These are phyloP conservation scores for Catocala sponsa DNA, from an alignment of 2,888 invertebrate species.

Conservation along the genomic window DNA sequence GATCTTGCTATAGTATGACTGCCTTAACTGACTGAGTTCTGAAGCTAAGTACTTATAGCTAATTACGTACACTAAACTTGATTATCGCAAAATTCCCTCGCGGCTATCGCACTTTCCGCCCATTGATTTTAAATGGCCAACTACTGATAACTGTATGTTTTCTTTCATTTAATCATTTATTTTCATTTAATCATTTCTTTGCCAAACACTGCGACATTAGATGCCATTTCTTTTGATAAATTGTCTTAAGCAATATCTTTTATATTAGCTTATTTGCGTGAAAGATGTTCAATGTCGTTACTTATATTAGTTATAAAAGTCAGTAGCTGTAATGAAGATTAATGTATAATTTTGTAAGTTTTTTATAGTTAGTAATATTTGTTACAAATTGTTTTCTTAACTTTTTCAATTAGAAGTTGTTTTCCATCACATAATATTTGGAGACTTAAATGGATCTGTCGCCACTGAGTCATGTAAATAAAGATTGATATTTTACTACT, in stretches of 20 bases:
- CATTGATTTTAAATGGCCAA: not conserved
- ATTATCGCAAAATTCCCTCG: not conserved
- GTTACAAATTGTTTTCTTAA: slow-evolving; percentile 37
- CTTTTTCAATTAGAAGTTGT: slow-evolving; percentile 38
- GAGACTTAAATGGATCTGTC: slow-evolving; percentile 8
- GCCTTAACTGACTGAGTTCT: too few relatives aligned
- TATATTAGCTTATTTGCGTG: slow-evolving; percentile 32
- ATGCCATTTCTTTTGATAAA: slow-evolving; percentile 30
- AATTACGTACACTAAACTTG: too few relatives aligned
- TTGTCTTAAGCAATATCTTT: slow-evolving; percentile 35
- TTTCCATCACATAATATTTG: slow-evolving; percentile 11
- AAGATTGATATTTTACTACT: too few relatives aligned
- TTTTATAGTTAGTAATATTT: slow-evolving; percentile 34
- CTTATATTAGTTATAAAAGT: slow-evolving; percentile 44
- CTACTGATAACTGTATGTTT: not conserved
- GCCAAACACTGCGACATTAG: slow-evolving; percentile 4
- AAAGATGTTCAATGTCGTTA: slow-evolving; percentile 32
- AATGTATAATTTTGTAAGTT: slow-evolving; percentile 31
- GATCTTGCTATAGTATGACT: too few relatives aligned
- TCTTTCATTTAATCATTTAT: slow-evolving; percentile 12
- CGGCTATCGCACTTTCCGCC: not conserved
- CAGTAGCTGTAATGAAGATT: slow-evolving; percentile 37
- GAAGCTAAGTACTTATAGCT: not conserved
- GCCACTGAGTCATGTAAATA: not conserved
- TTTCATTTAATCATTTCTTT: slow-evolving; percentile 27